Evolutionary conservation across 2,113 vertebrate genomes (phyloP), one percentile per base, ranked within the genome.

Genomic region (Glaucidium brasilianum): DNA sequence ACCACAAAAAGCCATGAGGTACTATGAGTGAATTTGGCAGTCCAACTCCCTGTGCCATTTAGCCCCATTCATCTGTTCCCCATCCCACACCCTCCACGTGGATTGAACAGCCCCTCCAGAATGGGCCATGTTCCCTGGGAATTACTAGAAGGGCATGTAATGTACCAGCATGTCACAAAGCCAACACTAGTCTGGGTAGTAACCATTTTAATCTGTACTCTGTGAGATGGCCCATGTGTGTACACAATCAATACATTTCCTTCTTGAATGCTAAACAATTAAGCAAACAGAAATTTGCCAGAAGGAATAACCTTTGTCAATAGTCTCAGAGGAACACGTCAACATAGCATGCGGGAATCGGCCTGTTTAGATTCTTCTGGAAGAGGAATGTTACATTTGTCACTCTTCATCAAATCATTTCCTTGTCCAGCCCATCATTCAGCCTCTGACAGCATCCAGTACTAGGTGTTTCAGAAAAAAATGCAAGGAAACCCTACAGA

Each of bases 111-210:
- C 34, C 66, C 29, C 49, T 78, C 80, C 49, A 59, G 62, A 64
- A n/a, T 0, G 5, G 50, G 25, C 30, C 8, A 0, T 5, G 20
- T 49, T 87, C 56, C 25, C 60, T 5, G 1, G 19, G 30, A 49
- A 21, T 69, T 83, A 19, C 13, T 20, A 10, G 25, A 85, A 80
- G 22, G 26, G n/a, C n/a, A 7, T 12, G 35, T 37, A 68, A 59
- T 0, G 0, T 53, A 39, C 26, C 55, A 53, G 15, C 8, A 1
- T 59, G 47, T 64, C 52, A 75, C 8, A 2, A 43, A 63, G 49
- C 34, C 90, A 73, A 3, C 39, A 29, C 32, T 43, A 50, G 35
- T 45, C 58, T 62, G 20, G 22, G 18, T 18, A n/a, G 43, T 39
- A 59, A 86, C 35, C 23, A 32, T 49, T 73, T 81, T 55, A 39